Evolutionary conservation across 2,888 invertebrate species (phyloP), one percentile per base, ranked within the genome.

Genomic region (Gnatocerus cornutus): DNA sequence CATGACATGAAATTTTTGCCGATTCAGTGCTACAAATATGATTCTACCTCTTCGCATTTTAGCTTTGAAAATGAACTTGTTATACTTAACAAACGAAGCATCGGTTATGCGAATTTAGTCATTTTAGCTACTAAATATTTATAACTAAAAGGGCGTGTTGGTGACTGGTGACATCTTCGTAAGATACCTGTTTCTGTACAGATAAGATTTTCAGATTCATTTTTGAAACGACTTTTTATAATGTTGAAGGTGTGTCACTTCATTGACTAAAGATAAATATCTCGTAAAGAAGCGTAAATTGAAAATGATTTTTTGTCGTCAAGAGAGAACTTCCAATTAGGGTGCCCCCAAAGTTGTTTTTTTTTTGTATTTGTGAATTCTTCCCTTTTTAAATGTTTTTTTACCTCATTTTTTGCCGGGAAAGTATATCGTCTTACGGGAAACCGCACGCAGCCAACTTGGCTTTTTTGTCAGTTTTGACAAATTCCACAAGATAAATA

Each of bases 161-260:
- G 13, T 29, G 73, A 71, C 72, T 59, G 37, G 46, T 46, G 63
- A 33, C 43, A 27, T 52, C 53, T 63, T 70, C 67, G 67, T 71
- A 63, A 73, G 72, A 73, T 74, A 74, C 74, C 74, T 74, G 73
- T 76, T 72, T 64, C 21, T 53, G 30, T 58, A 13, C 58, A 76
- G 73, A 76, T 74, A 74, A 74, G 64, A 64, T 68, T 45, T 68
- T 69, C 70, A 74, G 72, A 73, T 76, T 76, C 73, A 73, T 73
- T 72, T 73, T 73, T 50, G 30, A 67, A 71, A 63, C 61, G 10
- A 3, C 41, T 52, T 72, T 73, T 73, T 73, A 74, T 75, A 73
- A 64, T 66, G 59, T 27, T 64, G 68, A 66, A 71, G 76, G 76
- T 71, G 76, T 74, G 74, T 67, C 76, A 13, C 43, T 27, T 16